Evolutionary conservation across 1,140 invertebrate genomes (phyloP).

Genomic region (Scaptomyza pallida): DNA sequence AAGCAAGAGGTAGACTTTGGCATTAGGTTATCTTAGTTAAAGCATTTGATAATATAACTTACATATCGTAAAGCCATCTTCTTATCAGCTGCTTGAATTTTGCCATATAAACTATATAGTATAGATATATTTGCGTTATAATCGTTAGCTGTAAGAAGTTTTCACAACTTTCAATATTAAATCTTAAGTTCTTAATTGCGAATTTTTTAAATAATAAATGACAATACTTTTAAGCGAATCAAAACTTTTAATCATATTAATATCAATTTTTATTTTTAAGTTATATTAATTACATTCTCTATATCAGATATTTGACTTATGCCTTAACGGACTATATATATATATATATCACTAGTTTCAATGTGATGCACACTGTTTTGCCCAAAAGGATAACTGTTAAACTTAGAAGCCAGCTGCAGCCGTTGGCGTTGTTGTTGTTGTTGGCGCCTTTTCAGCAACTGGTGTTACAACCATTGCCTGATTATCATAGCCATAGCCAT

Average conservation of each 20-base stretch:
- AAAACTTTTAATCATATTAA: no score
- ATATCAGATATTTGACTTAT: constrained; percentile 23
- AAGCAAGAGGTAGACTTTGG: constrained; percentile 44
- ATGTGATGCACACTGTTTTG: constrained; percentile 70
- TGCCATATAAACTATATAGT: constrained; percentile 34
- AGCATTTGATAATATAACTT: constrained; percentile 55
- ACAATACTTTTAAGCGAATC: constrained; percentile 67
- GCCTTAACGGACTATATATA: not conserved
- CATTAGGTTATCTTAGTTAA: constrained; percentile 44
- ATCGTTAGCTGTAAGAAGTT: constrained; percentile 36
- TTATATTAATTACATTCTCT: constrained; percentile 16
- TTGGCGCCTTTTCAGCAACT: constrained; percentile 62
- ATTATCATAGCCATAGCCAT: constrained; percentile 74
- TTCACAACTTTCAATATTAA: constrained; percentile 50
- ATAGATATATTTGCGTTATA: constrained; percentile 51
- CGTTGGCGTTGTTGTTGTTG: not conserved
- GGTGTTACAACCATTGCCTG: constrained; percentile 78
- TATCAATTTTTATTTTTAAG: no score
- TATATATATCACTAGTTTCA: constrained; percentile 68
- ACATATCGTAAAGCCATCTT: constrained; percentile 22
- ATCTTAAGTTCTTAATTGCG: constrained; percentile 43
- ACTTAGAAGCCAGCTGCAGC: constrained; percentile 48
- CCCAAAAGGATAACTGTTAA: not conserved
- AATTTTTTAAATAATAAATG: constrained; percentile 69
- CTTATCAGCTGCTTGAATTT: constrained; percentile 17